Base-by-base conservation (phyloP, 2,797 vertebrate genomes). In the Gadopsis bispinosus region DNA sequence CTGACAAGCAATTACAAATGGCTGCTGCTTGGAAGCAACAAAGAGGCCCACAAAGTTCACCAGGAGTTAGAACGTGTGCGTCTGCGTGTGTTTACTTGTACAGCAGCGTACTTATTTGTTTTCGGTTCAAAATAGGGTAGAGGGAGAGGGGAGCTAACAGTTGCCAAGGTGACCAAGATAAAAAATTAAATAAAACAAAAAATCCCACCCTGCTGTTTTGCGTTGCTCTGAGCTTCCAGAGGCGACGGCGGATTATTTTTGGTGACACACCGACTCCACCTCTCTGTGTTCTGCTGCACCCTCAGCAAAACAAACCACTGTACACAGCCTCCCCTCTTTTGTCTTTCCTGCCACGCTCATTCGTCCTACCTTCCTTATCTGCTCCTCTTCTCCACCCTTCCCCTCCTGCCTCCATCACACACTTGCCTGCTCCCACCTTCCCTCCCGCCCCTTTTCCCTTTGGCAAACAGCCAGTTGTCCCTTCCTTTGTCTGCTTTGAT, bases 401-500 rank as follows among this genome's bases (percentile, higher is more conserved):
- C n/a, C 55, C 39, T 64, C 29, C 72, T 39, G 58, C 54, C 41
- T 53, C 75, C 29, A 29, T 68, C 56, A 8, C 62, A 13, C 22
- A 4, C 59, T 53, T 13, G 3, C 58, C 61, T 14, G 0, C 51
- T 66, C 17, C 69, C 62, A 12, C 69, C 75, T 65, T 41, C 63
- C 56, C 22, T 51, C 39, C 35, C 54, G 7, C 74, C 69, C 54
- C 53, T 45, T 55, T 43, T 50, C 68, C 61, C 31, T 70, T 77
- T 90, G 81, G 80, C 78, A 77, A 85, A 79, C 50, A 73, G 74
- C 73, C 87, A 73, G 71, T 59, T 41, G 65, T 79, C 58, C 60
- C 41, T 84, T 84, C 63, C 83, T 92, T 92, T 92, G 88, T 92
- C 83, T 91, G 77, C 77, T 83, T 71, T 83, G 64, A 81, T 87